Conservation (phyloP, 2,797 vertebrate species). For the Acipenser ruthenus region DNA sequence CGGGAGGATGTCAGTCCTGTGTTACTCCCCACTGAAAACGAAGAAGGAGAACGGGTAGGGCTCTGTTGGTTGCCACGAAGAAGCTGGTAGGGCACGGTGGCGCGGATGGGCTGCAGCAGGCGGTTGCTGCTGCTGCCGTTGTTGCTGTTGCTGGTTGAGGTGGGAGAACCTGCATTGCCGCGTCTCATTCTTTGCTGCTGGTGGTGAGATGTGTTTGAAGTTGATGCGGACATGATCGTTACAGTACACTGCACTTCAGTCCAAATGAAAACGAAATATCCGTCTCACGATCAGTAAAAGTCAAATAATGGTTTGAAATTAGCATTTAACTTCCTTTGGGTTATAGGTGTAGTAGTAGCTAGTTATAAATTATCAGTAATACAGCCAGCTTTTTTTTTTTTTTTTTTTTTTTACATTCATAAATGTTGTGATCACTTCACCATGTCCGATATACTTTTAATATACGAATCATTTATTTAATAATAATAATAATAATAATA, state of each 20-base stretch:
- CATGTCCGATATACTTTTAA: no score
- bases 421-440: no score
- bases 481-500: no score
- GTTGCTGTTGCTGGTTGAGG: slow-evolving; percentile 29
- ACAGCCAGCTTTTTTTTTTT: slow-evolving; percentile 6
- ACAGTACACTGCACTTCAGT: slow-evolving; percentile 14
- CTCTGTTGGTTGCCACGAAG: slow-evolving; percentile 65
- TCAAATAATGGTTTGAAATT: slow-evolving; percentile 9
- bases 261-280: background rate
- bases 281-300: slow-evolving; percentile 20
- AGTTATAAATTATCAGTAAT: slow-evolving; percentile 11
- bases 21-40: slow-evolving; percentile 51
- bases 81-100: slow-evolving; percentile 84
- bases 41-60: slow-evolving; percentile 60
- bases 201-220: slow-evolving; percentile 66
- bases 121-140: slow-evolving; percentile 49
- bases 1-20: slow-evolving; percentile 55
- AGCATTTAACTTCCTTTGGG: slow-evolving; percentile 40
- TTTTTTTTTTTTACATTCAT: no score
- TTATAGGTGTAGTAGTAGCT: background rate
- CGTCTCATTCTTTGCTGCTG: slow-evolving; percentile 72
- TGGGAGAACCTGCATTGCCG: slow-evolving; percentile 69
- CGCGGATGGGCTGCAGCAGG: slow-evolving; percentile 81
- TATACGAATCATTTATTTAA: no score
- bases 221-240: slow-evolving; percentile 52